Evolutionary conservation across 2,113 vertebrate genomes (phyloP), one percentile per base, ranked within the genome.

Genomic region (Hippocampus abdominalis): DNA sequence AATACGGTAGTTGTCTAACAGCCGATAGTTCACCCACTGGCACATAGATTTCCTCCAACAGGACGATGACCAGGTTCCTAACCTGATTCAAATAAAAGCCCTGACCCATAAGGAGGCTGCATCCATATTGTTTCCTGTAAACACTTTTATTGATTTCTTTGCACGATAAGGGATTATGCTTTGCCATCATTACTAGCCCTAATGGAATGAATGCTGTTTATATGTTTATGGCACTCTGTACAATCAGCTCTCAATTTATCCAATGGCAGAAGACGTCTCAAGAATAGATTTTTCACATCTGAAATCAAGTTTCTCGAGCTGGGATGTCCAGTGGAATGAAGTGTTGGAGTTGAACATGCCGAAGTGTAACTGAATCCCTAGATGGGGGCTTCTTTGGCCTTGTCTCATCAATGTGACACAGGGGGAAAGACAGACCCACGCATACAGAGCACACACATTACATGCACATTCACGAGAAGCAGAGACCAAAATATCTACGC

Each of bases 381-480:
- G 53, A 80, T 32, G 4, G 57, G 72, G 67, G 53, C 69, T 79
- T 83, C 79, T 86, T 78, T 15, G 53, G 65, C 73, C 73, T 72
- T 80, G 88, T 89, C 89, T 84, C 84, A 90, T 89, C 80, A 60
- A 90, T 90, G 81, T 88, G 89, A 86, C 89, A 84, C 70, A 46
- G 68, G 74, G 11, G 0, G 13, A 57, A 62, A 78, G 63, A 79
- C 67, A 70, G 66, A 65, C 49, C 44, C 73, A 72, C 12, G 0
- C 74, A 44, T 66, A 42, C 72, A 44, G 44, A 74, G 73, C 23
- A 63, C 72, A 44, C 49, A 68, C 60, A 53, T 29, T 32, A 66
- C 29, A 40, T 46, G 32, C 68, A 67, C 74, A 42, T n/a, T 39
- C 51, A 63, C 69, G 36, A 18, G 53, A 44, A 77, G 70, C 51